Evolutionary conservation across 2,113 vertebrate genomes (phyloP).

Genomic region (Ammodytes dubius): DNA sequence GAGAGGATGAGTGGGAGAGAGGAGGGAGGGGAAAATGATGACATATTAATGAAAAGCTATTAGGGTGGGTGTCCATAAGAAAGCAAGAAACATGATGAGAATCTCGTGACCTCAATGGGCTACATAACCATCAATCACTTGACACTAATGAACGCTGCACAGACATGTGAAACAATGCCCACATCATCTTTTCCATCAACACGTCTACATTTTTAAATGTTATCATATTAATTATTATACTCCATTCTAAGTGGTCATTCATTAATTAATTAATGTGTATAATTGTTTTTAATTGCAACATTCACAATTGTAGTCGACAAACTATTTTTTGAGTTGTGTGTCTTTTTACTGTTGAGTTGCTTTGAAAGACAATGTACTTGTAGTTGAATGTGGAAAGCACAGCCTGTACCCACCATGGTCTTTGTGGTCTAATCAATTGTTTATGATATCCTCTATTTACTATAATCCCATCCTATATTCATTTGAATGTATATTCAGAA

Average conservation of each 20-base stretch:
- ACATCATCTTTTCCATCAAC: constrained; percentile 49
- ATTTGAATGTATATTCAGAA: constrained; percentile 63
- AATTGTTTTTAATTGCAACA: neutral
- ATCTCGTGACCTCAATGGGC: constrained; percentile 27
- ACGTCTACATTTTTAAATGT: constrained; percentile 14
- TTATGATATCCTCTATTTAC: constrained; percentile 67
- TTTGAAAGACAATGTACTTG: neutral
- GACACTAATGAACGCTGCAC: constrained; percentile 51
- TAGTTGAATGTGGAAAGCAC: constrained; percentile 23
- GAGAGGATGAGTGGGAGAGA: neutral
- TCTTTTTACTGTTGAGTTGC: constrained; percentile 8
- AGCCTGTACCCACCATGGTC: constrained; percentile 24
- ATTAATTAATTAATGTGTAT: neutral
- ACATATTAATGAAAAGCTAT: constrained; percentile 51
- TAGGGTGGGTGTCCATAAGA: constrained; percentile 34
- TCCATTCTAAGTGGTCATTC: neutral
- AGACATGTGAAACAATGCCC: constrained; percentile 39
- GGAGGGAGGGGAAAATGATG: constrained; percentile 28
- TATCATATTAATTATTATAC: constrained; percentile 30
- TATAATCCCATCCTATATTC: constrained; percentile 48
- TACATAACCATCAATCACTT: constrained; percentile 53
- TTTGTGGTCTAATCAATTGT: constrained; percentile 54
- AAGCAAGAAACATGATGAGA: constrained; percentile 32
- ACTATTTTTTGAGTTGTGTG: neutral
- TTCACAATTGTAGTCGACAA: neutral